A percentile compares a stretch with the other conserved stretches of the same genome.
phyloP scores from a whole-genome alignment of 92 coral and sea anemone species.

The Ricordea florida region DNA sequence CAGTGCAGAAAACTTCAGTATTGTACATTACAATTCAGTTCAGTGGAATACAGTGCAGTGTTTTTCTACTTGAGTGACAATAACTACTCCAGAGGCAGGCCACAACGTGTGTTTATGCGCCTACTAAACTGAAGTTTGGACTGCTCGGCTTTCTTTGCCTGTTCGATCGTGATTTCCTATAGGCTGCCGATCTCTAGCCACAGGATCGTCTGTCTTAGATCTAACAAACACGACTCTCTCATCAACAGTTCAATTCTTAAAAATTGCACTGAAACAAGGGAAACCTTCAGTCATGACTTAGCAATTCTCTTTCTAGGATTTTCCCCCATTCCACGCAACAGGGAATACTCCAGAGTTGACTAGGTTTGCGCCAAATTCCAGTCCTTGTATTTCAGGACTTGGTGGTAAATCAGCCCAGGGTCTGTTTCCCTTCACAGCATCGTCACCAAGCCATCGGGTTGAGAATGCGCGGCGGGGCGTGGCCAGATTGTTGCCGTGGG shows the following conservation, averaged over 20 bases:
- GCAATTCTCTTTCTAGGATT: neutral
- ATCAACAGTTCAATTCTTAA: neutral
- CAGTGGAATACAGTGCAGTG: too few species aligned
- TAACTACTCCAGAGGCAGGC: too few species aligned
- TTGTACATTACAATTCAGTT: too few species aligned
- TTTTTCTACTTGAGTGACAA: too few species aligned
- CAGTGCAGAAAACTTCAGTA: too few species aligned
- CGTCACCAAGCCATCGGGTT: constrained; percentile 60
- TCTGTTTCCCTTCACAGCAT: constrained; percentile 40
- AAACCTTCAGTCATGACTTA: neutral
- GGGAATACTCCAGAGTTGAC: constrained; percentile 39
- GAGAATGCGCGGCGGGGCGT: constrained; percentile 58
- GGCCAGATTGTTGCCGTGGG: constrained; percentile 41
- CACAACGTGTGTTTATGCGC: too few species aligned
- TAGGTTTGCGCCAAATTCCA: constrained; percentile 30
- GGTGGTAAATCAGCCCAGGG: constrained; percentile 58
- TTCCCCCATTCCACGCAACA: constrained; percentile 10
- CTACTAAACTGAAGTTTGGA: too few species aligned
- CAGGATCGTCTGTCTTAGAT: neutral
- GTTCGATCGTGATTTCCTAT: neutral
- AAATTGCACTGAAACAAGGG: neutral
- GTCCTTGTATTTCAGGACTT: neutral
- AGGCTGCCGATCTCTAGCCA: neutral
- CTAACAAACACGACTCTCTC: neutral
- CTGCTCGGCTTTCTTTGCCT: too few species aligned